Evolutionary conservation across 2,797 vertebrate genomes (phyloP).

Genomic region (Anguilla obscura): DNA sequence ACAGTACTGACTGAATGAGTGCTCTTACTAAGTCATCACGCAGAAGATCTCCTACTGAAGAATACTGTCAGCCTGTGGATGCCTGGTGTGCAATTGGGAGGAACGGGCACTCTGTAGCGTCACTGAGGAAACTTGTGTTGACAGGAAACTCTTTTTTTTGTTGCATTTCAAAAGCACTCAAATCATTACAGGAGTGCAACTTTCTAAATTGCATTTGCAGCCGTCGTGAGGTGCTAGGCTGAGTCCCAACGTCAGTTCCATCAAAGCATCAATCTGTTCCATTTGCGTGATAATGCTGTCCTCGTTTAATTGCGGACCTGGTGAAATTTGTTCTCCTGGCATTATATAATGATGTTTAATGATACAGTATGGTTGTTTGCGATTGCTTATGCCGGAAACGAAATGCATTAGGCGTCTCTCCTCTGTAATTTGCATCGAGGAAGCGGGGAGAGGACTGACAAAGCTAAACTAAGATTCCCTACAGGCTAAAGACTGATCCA

Average conservation of each 20-base stretch:
- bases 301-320: slow-evolving; percentile 36
- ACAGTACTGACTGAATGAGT: not conserved
- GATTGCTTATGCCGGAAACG: slow-evolving; percentile 60
- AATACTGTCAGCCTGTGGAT: not conserved
- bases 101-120: not conserved
- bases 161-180: not conserved
- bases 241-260: slow-evolving; percentile 3
- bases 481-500: slow-evolving; percentile 64
- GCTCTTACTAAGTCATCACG: not conserved
- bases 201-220: not conserved
- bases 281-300: slow-evolving; percentile 45
- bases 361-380: slow-evolving; percentile 41
- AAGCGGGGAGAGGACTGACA: slow-evolving; percentile 50
- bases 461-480: slow-evolving; percentile 69
- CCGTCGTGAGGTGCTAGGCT: not conserved
- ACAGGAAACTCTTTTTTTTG: not conserved
- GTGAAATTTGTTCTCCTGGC: slow-evolving; percentile 44
- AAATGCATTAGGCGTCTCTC: slow-evolving; percentile 55
- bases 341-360: slow-evolving; percentile 50
- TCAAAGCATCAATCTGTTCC: slow-evolving; percentile 30
- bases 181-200: not conserved
- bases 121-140: not conserved
- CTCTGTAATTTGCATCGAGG: slow-evolving; percentile 56
- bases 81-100: not conserved
- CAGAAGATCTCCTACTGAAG: not conserved